phyloP scores from a whole-genome alignment of 2,113 vertebrate species.

The Oxyruncus cristatus region DNA sequence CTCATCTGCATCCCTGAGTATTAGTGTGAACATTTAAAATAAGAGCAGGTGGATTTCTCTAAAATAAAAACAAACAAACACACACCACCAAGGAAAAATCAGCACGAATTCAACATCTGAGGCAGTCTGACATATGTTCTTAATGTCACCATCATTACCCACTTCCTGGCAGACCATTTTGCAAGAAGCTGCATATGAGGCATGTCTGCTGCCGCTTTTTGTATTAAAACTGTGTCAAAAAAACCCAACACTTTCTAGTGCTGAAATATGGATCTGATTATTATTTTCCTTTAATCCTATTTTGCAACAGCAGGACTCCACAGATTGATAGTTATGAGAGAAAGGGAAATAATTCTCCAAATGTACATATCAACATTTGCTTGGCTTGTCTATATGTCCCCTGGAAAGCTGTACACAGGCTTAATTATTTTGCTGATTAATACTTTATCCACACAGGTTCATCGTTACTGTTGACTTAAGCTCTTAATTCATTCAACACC shows the following conservation, averaged over 20 bases:
- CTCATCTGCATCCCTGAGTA: slow-evolving; percentile 6
- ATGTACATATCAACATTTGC: background rate
- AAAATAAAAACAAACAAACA: background rate
- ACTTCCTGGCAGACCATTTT: background rate
- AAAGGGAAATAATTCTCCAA: background rate
- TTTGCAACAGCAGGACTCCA: background rate
- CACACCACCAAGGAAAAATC: background rate
- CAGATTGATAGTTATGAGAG: background rate
- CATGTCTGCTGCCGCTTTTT: slow-evolving; percentile 18
- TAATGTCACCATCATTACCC: background rate
- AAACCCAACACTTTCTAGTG: background rate
- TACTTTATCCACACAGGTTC: background rate
- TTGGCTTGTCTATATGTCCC: background rate
- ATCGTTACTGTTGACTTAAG: background rate
- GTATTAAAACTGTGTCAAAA: slow-evolving; percentile 31
- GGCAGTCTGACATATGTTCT: background rate
- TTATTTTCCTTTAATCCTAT: background rate
- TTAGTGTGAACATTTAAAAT: slow-evolving; percentile 42
- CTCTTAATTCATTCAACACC: background rate
- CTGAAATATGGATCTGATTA: background rate
- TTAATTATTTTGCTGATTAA: slow-evolving; percentile 14
- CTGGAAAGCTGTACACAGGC: background rate
- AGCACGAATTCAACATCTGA: background rate
- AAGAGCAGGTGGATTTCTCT: slow-evolving; percentile 46
- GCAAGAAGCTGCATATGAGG: background rate